Evolutionary conservation across 2,888 invertebrate genomes (phyloP).

Genomic region (Chymomyza amoena): DNA sequence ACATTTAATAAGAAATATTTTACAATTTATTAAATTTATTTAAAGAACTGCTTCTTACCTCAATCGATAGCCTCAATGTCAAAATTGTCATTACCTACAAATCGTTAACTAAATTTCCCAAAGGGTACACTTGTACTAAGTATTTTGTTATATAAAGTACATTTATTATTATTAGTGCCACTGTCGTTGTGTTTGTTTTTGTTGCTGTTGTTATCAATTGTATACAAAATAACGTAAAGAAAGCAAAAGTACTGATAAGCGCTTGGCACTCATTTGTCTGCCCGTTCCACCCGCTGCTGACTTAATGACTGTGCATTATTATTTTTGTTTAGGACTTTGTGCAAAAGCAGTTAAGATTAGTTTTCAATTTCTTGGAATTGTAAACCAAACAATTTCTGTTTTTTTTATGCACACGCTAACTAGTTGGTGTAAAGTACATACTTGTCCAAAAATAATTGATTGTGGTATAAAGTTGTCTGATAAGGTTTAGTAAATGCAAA

Average conservation of each 20-base stretch:
- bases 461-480: not conserved
- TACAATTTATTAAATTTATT: too few relatives aligned
- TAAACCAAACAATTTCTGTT: slow-evolving; percentile 35
- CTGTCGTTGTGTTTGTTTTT: not conserved
- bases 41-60: too few relatives aligned
- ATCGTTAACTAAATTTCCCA: too few relatives aligned
- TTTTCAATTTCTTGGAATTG: slow-evolving; percentile 33
- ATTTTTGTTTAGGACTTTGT: slow-evolving; percentile 50
- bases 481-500: not conserved
- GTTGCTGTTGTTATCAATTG: slow-evolving; percentile 11
- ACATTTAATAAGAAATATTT: too few relatives aligned
- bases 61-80: too few relatives aligned
- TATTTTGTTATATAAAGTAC: not conserved
- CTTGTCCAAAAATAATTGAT: not conserved
- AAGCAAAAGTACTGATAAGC: slow-evolving; percentile 60
- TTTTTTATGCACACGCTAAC: not conserved
- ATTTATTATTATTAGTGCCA: not conserved
- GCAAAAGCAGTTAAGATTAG: slow-evolving; percentile 60
- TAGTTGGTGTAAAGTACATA: not conserved
- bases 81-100: too few relatives aligned
- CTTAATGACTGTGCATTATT: not conserved
- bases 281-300: not conserved
- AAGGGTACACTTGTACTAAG: not conserved
- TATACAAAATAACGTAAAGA: slow-evolving; percentile 36
- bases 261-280: not conserved